Base-by-base conservation (phyloP, 2,888 invertebrate genomes). In the Schrankia costaestrigalis region DNA sequence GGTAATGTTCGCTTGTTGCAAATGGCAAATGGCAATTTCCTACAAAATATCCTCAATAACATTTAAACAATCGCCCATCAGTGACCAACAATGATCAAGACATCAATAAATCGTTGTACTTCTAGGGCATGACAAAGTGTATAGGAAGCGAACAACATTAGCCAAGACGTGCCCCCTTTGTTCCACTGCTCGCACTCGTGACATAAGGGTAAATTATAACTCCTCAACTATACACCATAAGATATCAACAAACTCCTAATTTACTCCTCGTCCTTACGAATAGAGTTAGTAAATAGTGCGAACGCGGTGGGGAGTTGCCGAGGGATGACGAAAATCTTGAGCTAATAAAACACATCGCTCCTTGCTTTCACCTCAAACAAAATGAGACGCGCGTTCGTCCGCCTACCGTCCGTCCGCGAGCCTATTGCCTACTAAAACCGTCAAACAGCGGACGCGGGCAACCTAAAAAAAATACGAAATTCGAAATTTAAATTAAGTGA, bases 281-380 rank as follows among this genome's bases (percentile, higher is more conserved):
- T 48, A 45, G 55, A 55, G 55, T 61, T 56, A 55, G 67, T 63
- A 69, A 60, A 68, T 63, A 67, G 56, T 45, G 27, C 49, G 46
- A 41, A 58, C 56, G 41, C 37, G 70, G 78, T 75, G 79, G 81
- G 83, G 80, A 70, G 57, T 51, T 31, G 48, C 46, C 63, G 54
- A 77, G 81, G 84, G 83, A 83, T 85, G 84, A 66, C 85, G 85
- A 85, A 86, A 86, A 85, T 70, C 67, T 56, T 56, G 64, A 67
- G 71, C 66, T 71, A 82, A 84, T 86, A 85, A 78, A 85, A 84
- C 77, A 76, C 80, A 77, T 79, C 60, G 75, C 63, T 58, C 60
- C 64, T 63, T 73, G 85, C 86, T 87, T 87, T 87, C 87, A 86
- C 87, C 77, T 78, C 76, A 77, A 77, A 78, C 80, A 73, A 78